Evolutionary conservation across 2,797 vertebrate species (phyloP).

Genomic region (Anguilla megastoma): DNA sequence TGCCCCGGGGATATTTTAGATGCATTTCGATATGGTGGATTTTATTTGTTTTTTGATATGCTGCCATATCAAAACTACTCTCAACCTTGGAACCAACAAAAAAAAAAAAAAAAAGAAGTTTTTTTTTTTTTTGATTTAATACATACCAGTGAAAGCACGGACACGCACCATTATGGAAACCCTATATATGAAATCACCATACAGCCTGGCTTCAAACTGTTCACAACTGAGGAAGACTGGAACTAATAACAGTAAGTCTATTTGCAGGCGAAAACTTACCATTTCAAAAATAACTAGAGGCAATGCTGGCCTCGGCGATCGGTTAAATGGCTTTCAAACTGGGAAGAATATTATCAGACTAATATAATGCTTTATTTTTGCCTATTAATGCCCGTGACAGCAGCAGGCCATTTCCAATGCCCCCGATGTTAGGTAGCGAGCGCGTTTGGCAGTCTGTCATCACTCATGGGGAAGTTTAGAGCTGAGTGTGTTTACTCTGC

Average conservation of each 20-base stretch:
- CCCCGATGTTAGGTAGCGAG: not conserved
- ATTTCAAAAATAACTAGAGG: not conserved
- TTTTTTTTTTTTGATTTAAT: not conserved
- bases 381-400: not conserved
- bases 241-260: constrained; percentile 2
- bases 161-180: not conserved
- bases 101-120: not conserved
- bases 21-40: not conserved
- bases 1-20: not conserved
- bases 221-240: not conserved
- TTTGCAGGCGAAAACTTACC: not conserved
- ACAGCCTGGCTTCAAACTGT: not conserved
- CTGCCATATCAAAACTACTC: not conserved
- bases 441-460: not conserved
- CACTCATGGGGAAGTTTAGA: not conserved
- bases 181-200: not conserved
- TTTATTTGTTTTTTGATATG: not conserved
- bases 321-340: not conserved
- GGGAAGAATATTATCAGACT: not conserved
- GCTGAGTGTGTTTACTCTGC: not conserved
- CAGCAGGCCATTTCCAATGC: not conserved
- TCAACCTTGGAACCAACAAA: not conserved
- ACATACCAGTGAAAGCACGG: not conserved
- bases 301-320: not conserved
- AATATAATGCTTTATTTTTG: not conserved